phyloP scores from a whole-genome alignment of 2,888 invertebrate species.

The Gasteruption jaculator region DNA sequence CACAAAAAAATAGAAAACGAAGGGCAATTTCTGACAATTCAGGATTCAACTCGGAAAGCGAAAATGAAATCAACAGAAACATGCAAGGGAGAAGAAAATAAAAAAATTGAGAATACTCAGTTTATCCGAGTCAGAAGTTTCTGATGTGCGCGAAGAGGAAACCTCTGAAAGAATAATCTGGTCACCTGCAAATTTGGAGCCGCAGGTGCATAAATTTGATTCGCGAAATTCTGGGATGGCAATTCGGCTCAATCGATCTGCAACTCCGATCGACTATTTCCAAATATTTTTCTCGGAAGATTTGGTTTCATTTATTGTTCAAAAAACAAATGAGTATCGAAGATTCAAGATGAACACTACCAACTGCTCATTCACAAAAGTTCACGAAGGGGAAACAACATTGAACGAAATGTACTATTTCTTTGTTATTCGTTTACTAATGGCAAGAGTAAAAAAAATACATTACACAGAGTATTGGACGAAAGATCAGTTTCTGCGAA shows the following conservation, averaged over 20 bases:
- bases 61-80: too few relatives aligned
- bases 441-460: conserved; percentile 12
- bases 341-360: too few relatives aligned
- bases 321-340: conserved; percentile 8
- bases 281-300: conserved; percentile 14
- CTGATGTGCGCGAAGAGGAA: too few relatives aligned
- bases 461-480: conserved; percentile 13
- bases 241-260: not conserved
- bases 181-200: too few relatives aligned
- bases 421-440: conserved; percentile 13
- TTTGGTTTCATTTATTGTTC: conserved; percentile 7
- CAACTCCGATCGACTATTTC: conserved; percentile 1
- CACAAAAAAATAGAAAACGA: too few relatives aligned
- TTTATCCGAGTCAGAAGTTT: too few relatives aligned
- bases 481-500: conserved; percentile 13
- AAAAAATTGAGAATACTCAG: too few relatives aligned
- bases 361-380: too few relatives aligned
- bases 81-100: too few relatives aligned
- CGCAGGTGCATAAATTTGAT: conserved; percentile 2
- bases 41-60: too few relatives aligned
- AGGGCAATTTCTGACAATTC: too few relatives aligned
- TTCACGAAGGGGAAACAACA: conserved; percentile 10
- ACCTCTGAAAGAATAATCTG: too few relatives aligned
- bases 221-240: not conserved
- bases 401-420: conserved; percentile 14